phyloP scores from a whole-genome alignment of 2,113 vertebrate genomes.

The Turdus rufiventris region DNA sequence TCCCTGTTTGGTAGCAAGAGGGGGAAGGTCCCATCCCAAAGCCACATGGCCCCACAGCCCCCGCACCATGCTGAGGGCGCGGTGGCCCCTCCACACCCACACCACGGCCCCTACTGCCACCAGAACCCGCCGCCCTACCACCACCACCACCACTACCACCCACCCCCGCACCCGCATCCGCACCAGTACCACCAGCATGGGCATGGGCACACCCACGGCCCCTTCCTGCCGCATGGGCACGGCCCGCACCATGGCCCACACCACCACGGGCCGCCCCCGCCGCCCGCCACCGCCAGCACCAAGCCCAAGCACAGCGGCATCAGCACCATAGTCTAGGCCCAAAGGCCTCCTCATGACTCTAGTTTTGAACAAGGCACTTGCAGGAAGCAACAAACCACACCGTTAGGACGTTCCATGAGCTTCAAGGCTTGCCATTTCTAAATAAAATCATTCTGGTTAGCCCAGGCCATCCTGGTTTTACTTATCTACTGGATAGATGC shows the following conservation, averaged over 20 bases:
- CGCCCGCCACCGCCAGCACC: slow-evolving; percentile 76
- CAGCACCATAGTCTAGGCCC: slow-evolving; percentile 88
- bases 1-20: slow-evolving; percentile 90
- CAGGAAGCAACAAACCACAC: slow-evolving; percentile 2
- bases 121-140: slow-evolving; percentile 93
- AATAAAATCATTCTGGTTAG: slow-evolving; percentile 38
- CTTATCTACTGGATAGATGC: not conserved
- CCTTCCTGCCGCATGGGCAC: slow-evolving; percentile 76
- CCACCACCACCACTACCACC: slow-evolving; percentile 94
- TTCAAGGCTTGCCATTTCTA: slow-evolving; percentile 35
- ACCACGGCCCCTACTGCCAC: slow-evolving; percentile 77
- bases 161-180: slow-evolving; percentile 79
- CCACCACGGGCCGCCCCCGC: slow-evolving; percentile 81
- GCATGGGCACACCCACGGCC: slow-evolving; percentile 73
- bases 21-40: slow-evolving; percentile 81
- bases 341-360: too few species aligned
- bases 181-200: slow-evolving; percentile 80
- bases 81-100: slow-evolving; percentile 66
- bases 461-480: slow-evolving; percentile 7
- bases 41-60: slow-evolving; percentile 73
- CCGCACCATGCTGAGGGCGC: slow-evolving; percentile 56
- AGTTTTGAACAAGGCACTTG: not conserved
- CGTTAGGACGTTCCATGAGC: slow-evolving; percentile 27
- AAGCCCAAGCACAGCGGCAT: slow-evolving; percentile 97
- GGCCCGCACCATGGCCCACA: slow-evolving; percentile 74